These are phyloP conservation scores for Papilio glaucus DNA, from an alignment of 1,140 invertebrate genomes.

Conservation along the genomic window DNA sequence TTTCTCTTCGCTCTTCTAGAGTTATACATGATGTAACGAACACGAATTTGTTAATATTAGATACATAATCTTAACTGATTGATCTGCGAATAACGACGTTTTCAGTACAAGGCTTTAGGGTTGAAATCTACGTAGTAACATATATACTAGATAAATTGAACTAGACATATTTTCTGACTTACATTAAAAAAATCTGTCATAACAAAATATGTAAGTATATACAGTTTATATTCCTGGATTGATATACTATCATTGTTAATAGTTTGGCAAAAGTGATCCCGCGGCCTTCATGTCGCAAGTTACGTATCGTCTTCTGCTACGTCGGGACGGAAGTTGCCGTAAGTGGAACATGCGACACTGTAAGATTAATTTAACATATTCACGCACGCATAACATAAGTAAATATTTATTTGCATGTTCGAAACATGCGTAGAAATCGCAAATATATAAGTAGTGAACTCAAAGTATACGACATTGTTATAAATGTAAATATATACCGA, in stretches of 20 bases:
- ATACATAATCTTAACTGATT: too few relatives aligned
- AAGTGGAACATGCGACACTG: conserved; percentile 27
- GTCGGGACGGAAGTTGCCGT: conserved; percentile 17
- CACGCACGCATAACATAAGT: neutral
- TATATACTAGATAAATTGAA: too few relatives aligned
- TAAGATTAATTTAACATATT: conserved; percentile 30
- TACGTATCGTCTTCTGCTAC: conserved; percentile 16
- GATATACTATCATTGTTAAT: conserved; percentile 13
- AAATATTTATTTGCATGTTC: conserved; percentile 13
- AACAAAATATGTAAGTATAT: neutral
- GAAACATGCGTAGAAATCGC: neutral
- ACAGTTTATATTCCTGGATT: conserved; percentile 1
- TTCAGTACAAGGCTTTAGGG: too few relatives aligned
- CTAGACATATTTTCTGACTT: too few relatives aligned
- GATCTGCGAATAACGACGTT: too few relatives aligned
- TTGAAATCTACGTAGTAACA: too few relatives aligned
- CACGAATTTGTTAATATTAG: too few relatives aligned
- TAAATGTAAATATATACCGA: too few relatives aligned
- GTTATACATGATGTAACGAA: too few relatives aligned
- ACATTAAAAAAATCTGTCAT: too few relatives aligned
- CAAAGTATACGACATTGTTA: neutral
- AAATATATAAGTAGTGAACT: neutral
- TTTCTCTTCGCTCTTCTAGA: too few relatives aligned
- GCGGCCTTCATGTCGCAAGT: conserved; percentile 21
- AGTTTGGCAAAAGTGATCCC: conserved; percentile 4